Evolutionary conservation across 2,113 vertebrate genomes (phyloP).

Genomic region (Oryzias javanicus): DNA sequence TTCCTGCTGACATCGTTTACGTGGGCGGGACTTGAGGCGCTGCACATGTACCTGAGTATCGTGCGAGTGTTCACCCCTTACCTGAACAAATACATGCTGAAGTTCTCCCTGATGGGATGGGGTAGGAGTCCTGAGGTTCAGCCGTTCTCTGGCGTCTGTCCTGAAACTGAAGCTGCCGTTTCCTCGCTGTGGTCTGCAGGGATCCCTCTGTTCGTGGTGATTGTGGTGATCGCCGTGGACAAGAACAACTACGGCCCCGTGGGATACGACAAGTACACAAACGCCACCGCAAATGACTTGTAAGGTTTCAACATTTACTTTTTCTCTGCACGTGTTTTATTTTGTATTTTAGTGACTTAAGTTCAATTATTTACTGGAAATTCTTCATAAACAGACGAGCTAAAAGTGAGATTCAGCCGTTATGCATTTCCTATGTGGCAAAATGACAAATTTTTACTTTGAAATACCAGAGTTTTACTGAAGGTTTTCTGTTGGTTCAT

Average conservation of each 20-base stretch:
- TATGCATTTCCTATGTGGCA: too few relatives aligned
- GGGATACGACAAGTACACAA: constrained; percentile 77
- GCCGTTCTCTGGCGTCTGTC: background rate
- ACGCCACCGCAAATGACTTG: constrained; percentile 85
- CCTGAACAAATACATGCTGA: constrained; percentile 93
- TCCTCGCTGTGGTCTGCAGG: constrained; percentile 69
- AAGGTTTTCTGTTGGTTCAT: too few relatives aligned
- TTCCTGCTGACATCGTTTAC: constrained; percentile 94
- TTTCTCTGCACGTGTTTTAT: too few relatives aligned
- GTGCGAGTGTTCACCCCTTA: constrained; percentile 86
- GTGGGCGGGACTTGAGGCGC: constrained; percentile 95
- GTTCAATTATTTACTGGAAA: too few relatives aligned
- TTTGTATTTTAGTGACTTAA: too few relatives aligned
- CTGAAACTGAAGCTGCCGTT: background rate
- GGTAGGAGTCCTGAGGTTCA: constrained; percentile 69
- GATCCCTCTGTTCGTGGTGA: constrained; percentile 84
- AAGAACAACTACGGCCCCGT: constrained; percentile 86
- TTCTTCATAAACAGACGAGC: too few relatives aligned
- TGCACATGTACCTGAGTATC: constrained; percentile 96
- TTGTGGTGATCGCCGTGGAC: constrained; percentile 82
- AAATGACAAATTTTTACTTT: too few relatives aligned
- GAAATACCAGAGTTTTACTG: too few relatives aligned
- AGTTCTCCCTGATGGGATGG: constrained; percentile 90
- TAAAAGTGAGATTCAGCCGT: too few relatives aligned
- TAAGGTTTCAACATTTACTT: constrained; percentile 70